These are phyloP conservation scores for Chiroxiphia lanceolata DNA, from an alignment of 2,797 vertebrate species.

Conservation along the genomic window DNA sequence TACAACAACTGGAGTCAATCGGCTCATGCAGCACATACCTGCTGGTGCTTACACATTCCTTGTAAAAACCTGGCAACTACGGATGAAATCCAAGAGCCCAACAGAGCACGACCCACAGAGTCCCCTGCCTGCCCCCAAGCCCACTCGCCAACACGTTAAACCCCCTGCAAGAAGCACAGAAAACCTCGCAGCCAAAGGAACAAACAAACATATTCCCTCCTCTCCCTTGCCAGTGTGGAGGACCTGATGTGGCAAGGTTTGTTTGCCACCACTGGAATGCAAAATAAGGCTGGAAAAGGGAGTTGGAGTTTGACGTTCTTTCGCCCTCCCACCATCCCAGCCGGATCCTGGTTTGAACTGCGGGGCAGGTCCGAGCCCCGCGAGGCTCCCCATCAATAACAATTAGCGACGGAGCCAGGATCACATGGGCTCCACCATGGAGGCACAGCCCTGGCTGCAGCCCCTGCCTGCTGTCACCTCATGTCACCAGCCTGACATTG, in stretches of 20 bases:
- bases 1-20: constrained; percentile 17
- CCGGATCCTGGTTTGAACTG: background rate
- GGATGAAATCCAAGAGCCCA: background rate
- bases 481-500: background rate
- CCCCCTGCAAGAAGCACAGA: background rate
- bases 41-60: background rate
- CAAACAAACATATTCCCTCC: background rate
- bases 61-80: background rate
- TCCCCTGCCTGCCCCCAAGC: background rate
- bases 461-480: constrained; percentile 41
- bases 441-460: constrained; percentile 10
- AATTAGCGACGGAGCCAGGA: background rate
- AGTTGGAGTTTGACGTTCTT: background rate
- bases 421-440: constrained; percentile 22
- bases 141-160: background rate
- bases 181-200: background rate
- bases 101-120: background rate
- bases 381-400: background rate
- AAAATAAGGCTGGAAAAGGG: background rate
- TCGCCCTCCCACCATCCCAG: background rate
- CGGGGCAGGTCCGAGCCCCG: background rate
- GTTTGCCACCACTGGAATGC: constrained; percentile 15
- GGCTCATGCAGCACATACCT: background rate
- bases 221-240: background rate
- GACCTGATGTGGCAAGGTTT: constrained; percentile 16